Percentiles rank a stretch among this genome's conserved stretches.
Evolutionary conservation across 2,888 invertebrate species (phyloP).

Genomic region (Geotrupes spiniger): DNA sequence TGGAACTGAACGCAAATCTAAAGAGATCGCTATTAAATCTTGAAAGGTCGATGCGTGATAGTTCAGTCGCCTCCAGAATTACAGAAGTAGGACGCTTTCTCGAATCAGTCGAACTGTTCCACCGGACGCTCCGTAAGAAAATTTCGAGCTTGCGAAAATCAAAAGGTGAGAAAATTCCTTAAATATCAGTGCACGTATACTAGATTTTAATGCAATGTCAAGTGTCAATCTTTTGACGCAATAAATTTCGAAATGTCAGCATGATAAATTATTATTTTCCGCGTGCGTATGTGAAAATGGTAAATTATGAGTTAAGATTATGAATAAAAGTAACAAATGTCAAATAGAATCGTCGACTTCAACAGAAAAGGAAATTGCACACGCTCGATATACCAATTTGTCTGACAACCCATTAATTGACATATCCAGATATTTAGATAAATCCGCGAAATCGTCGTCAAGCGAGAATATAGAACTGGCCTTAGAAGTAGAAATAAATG

Average conservation of each 20-base stretch:
- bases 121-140: too few species aligned
- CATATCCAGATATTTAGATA: constrained; percentile 20
- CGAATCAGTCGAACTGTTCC: too few species aligned
- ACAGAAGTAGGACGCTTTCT: too few species aligned
- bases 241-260: constrained; percentile 18
- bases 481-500: constrained; percentile 44
- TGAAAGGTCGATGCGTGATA: too few species aligned
- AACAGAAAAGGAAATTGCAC: constrained; percentile 12
- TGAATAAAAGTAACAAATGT: constrained; percentile 21
- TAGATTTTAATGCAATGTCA: background rate
- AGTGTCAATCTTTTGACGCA: constrained; percentile 14
- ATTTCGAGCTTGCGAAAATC: too few species aligned
- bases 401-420: constrained; percentile 16
- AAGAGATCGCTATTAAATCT: constrained; percentile 12
- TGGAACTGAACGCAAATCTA: constrained; percentile 43
- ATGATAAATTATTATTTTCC: constrained; percentile 5
- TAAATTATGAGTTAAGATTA: constrained; percentile 22
- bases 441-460: constrained; percentile 9
- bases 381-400: constrained; percentile 1
- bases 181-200: too few species aligned
- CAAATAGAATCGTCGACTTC: constrained; percentile 21
- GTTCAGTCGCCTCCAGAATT: too few species aligned
- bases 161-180: too few species aligned
- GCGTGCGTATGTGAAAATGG: background rate
- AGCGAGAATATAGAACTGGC: constrained; percentile 34